Conservation (phyloP, 2,113 vertebrate genomes). For the Orientallactaga bullata region DNA sequence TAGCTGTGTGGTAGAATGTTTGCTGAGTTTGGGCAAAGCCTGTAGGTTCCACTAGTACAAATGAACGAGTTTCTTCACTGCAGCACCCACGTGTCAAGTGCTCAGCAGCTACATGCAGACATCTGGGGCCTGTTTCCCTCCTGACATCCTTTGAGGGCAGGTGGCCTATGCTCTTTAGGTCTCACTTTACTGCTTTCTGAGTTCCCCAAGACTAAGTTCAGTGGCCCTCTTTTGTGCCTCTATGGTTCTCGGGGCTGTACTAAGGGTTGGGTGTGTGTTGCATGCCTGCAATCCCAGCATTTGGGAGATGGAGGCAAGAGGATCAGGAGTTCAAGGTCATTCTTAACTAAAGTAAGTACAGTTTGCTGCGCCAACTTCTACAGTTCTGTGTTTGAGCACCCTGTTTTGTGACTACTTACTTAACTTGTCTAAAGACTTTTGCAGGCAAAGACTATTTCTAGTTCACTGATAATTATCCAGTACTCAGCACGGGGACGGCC, state of each 20-base stretch:
- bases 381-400: too few species aligned
- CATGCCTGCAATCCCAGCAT: background rate
- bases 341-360: background rate
- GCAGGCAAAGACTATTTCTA: background rate
- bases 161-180: background rate
- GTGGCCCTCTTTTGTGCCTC: accelerated
- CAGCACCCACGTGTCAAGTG: background rate
- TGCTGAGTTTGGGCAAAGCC: background rate
- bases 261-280: background rate
- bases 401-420: background rate
- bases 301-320: background rate
- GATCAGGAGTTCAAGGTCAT: background rate
- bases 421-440: background rate
- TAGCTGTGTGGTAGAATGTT: background rate
- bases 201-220: too few species aligned
- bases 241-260: background rate
- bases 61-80: too few species aligned
- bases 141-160: background rate
- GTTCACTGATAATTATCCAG: background rate
- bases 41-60: background rate
- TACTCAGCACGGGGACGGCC: background rate
- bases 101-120: background rate
- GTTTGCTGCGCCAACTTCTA: background rate
- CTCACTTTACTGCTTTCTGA: background rate
- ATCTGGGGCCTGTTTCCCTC: background rate